Base-by-base conservation (phyloP, 1,140 invertebrate genomes). In the Adelges cooleyi region DNA sequence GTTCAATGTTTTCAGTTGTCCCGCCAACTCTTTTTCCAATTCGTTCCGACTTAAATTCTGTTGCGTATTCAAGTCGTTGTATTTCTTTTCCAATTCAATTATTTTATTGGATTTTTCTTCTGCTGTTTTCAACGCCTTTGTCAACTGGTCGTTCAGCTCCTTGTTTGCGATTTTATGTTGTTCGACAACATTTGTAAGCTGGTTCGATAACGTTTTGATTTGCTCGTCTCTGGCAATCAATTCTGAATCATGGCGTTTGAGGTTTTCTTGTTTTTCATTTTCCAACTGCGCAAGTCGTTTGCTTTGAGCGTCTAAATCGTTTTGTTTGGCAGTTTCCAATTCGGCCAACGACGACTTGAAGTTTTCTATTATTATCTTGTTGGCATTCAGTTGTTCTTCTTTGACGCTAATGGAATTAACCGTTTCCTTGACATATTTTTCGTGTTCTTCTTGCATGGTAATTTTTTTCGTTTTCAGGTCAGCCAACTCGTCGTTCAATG, bases 1-100 rank as follows among this genome's bases (percentile, higher is more conserved):
- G 22, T 62, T 46, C 25, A 48, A 9, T 29, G 10, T 15, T 33
- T 48, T 62, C 0, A 62, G 23, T 62, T 62, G 29, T 27, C 11
- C n/a, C 3, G 25, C 20, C 22, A 48, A 17, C 44, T 62, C 25
- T 22, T 62, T 62, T 62, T 62, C 56, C n/a, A 62, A 33, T 62
- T 62, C 25, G 46, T 62, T 62, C 33, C 5, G 44, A 46, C n/a
- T 48, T 10, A 33, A 48, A 29, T 46, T 6, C n/a, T 62, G 27
- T 62, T 33, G 17, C 20, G 11, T 20, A 46, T 62, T 25, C 33
- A 62, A 62, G 46, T 62, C 42, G n/a, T 33, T 29, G 20, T 22
- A 33, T 27, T 62, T 48, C 46, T 48, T 46, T 10, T 62, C 42
- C 46, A 62, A 48, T 20, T 33, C 13, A 2, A 42, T 8, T 29